Evolutionary conservation across 2,888 invertebrate genomes (phyloP).

Genomic region (Neocrepidodera transversa): DNA sequence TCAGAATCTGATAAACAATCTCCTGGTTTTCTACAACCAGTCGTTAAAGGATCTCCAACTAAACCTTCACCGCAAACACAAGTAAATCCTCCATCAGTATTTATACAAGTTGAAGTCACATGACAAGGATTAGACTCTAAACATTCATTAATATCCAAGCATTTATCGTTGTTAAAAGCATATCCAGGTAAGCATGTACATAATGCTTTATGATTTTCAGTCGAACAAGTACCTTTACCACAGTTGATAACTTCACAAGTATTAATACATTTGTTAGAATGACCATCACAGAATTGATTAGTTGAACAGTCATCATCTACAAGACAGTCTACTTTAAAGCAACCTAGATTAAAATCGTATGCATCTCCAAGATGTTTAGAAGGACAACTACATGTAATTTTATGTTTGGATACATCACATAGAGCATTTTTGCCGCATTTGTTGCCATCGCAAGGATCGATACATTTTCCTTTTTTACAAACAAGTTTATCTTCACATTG

Average conservation of each 20-base stretch:
- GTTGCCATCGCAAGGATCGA: conserved; percentile 78
- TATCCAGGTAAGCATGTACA: conserved; percentile 83
- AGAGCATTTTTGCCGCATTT: conserved; percentile 79
- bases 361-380: conserved; percentile 85
- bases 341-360: conserved; percentile 76
- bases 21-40: conserved; percentile 82
- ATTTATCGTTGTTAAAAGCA: conserved; percentile 69
- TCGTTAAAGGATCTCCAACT: conserved; percentile 76
- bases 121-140: conserved; percentile 76
- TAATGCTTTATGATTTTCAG: conserved; percentile 72
- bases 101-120: conserved; percentile 76
- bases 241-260: conserved; percentile 80
- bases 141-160: conserved; percentile 86
- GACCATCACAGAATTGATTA: conserved; percentile 78
- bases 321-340: conserved; percentile 88
- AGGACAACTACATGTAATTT: conserved; percentile 77
- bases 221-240: conserved; percentile 80
- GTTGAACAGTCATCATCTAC: conserved; percentile 76
- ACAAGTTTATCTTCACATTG: conserved; percentile 80
- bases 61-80: conserved; percentile 82
- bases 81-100: conserved; percentile 77
- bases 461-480: conserved; percentile 79
- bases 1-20: conserved; percentile 82
- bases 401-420: conserved; percentile 77
- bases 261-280: conserved; percentile 81